Base-by-base conservation (phyloP, 92 coral and sea anemone genomes). In the Bergia sp. region DNA sequence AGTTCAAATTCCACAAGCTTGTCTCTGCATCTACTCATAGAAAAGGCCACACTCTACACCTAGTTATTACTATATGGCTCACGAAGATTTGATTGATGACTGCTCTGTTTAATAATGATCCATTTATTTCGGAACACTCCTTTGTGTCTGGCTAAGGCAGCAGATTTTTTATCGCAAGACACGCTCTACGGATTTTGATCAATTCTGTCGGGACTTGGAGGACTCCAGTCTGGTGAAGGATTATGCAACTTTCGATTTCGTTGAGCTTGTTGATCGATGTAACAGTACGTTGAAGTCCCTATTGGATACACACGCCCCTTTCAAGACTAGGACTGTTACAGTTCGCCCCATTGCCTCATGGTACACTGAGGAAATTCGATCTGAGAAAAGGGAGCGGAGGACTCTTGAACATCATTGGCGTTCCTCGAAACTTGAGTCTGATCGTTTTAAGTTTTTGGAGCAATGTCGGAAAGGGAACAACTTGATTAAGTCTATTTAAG, bases 401-500 rank as follows among this genome's bases (percentile, higher is more conserved):
- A 80, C 89, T 86, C 91, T 88, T 44, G 91, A 88, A 76, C 85
- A 74, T 20, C 86, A 69, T 45, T 80, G 40, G 85, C 87, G 87
- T 82, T 72, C 76, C 12, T 72, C 76, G 38, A 72, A 72, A 72
- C 76, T 69, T 69, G 1, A 69, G 73, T 71, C 11, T 82, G 89
- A 86, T 86, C 66, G 66, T 74, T 67, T 61, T 72, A 55, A 83
- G 73, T 88, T 87, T 37, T 61, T 58, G 79, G 86, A 88, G 76
- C 80, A 88, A 79, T 77, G 90, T 53, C 86, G 85, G 79, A 67
- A 58, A 65, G 80, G 79, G 76, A 88, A 79, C 79, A 61, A 77
- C 82, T 79, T 88, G 90, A 88, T 88, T 42, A 88, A 79, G 86
- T 67, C 85, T 66, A 88, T n/a, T n/a, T n/a, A 88, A 80, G 80